phyloP scores from a whole-genome alignment of 1,140 invertebrate genomes.

The Pseudomyrmex gracilis region DNA sequence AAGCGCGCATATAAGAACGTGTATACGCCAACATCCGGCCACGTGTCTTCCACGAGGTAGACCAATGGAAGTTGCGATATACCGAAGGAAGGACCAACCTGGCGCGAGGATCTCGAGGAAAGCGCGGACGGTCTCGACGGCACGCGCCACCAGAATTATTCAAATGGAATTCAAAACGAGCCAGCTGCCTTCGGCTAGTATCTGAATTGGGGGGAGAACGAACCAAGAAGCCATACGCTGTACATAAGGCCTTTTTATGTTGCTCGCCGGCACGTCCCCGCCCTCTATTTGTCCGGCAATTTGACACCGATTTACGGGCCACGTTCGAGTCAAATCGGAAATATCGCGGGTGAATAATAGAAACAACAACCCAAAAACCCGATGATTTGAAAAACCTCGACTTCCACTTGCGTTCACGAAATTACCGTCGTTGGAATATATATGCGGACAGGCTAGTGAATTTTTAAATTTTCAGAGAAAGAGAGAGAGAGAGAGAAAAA shows the following conservation, averaged over 20 bases:
- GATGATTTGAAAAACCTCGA: neutral
- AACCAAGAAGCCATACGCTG: constrained; percentile 55
- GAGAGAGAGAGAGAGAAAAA: neutral
- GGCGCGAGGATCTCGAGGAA: constrained; percentile 40
- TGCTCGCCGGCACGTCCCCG: constrained; percentile 27
- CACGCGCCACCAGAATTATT: constrained; percentile 74
- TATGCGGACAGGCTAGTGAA: neutral
- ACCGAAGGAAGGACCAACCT: constrained; percentile 57
- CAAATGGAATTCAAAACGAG: constrained; percentile 75
- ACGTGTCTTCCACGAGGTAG: constrained; percentile 62
- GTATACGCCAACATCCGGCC: constrained; percentile 71
- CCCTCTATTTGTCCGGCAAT: constrained; percentile 40
- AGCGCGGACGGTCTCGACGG: constrained; percentile 50
- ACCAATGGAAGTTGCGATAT: constrained; percentile 63
- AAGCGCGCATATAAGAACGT: constrained; percentile 65
- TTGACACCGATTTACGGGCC: constrained; percentile 51
- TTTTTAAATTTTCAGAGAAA: neutral
- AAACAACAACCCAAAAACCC: neutral
- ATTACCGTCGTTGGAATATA: neutral
- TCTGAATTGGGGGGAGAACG: constrained; percentile 70
- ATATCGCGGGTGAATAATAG: constrained; percentile 8
- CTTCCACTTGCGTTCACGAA: neutral
- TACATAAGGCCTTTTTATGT: constrained; percentile 60
- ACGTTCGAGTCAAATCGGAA: constrained; percentile 49
- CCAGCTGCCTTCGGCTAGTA: constrained; percentile 65